Conservation (phyloP, 1,140 invertebrate species). For the Platyura marginata region DNA sequence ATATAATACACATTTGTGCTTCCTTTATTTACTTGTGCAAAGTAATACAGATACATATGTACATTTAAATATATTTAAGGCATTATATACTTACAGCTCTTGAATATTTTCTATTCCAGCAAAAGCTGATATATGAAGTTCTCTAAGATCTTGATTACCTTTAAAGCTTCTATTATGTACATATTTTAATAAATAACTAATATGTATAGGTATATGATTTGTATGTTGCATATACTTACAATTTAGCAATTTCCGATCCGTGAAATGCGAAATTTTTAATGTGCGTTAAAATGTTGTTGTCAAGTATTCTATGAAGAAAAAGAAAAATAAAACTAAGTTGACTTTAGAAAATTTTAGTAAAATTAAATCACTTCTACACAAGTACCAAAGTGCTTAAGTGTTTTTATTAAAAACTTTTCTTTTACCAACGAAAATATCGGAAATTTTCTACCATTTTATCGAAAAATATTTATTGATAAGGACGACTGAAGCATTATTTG, state of each 20-base stretch:
- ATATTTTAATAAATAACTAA: slow-evolving; percentile 13
- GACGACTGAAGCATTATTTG: too few relatives aligned
- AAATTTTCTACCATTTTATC: too few relatives aligned
- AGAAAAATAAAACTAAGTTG: slow-evolving; percentile 7
- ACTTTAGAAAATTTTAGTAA: too few relatives aligned
- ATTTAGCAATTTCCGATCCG: slow-evolving; percentile 40
- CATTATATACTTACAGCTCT: slow-evolving; percentile 35
- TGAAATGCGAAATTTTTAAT: slow-evolving; percentile 42
- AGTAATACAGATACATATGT: too few relatives aligned
- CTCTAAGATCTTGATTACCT: slow-evolving; percentile 38
- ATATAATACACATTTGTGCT: too few relatives aligned
- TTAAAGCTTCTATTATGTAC: slow-evolving; percentile 52
- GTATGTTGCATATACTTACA: slow-evolving; percentile 31
- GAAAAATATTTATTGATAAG: too few relatives aligned
- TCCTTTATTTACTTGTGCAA: too few relatives aligned
- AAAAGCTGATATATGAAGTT: slow-evolving; percentile 44
- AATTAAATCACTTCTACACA: too few relatives aligned
- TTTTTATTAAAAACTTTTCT: too few relatives aligned
- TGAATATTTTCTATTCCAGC: slow-evolving; percentile 36
- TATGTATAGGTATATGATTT: slow-evolving; percentile 1
- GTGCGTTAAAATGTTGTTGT: slow-evolving; percentile 38
- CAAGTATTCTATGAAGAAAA: slow-evolving; percentile 33
- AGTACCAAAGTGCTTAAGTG: too few relatives aligned
- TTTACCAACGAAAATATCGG: too few relatives aligned
- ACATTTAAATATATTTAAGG: slow-evolving; percentile 4